Base-by-base conservation (phyloP, 2,113 vertebrate genomes). In the Nothobranchius furzeri region DNA sequence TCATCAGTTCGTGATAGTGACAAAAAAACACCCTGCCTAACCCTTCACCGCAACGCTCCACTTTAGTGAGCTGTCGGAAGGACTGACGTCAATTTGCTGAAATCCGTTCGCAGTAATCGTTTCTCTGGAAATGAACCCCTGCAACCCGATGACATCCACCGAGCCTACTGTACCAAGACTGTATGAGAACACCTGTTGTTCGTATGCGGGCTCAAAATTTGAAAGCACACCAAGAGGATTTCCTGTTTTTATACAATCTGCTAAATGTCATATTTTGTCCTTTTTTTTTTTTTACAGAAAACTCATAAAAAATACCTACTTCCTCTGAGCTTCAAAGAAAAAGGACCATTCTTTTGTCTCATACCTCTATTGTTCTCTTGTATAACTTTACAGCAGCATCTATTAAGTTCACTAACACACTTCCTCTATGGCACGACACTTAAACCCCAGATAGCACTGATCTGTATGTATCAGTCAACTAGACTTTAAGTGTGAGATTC, bases 231-330 rank as follows among this genome's bases (percentile, higher is more conserved):
- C n/a, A 57, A 57, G 86, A 93, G 88, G 91, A 92, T 93, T 90
- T 94, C 91, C 91, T 93, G 92, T 93, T 92, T 90, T 92, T 90
- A 91, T 68, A 90, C 52, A 74, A 78, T 79, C 13, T 53, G 81
- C 84, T 89, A 93, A 93, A 93, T 91, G 91, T 93, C 91, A 90
- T 63, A 71, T 82, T 85, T 74, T 68, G 72, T 75, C 60, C 15
- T 42, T 42, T 45, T 43, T 52, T 3, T 24, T 85, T 62, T 66
- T 64, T 60, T 65, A 76, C 64, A 54, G 72, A 68, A 83, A 11
- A 63, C 76, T 73, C 24, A 51, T 78, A 15, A 81, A 63, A 13
- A 71, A 82, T 49, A 83, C 48, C 68, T 62, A 85, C 63, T 89
- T 90, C 84, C 87, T 79, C 71, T 83, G 53, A 81, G 51, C 36